phyloP scores from a whole-genome alignment of 2,888 invertebrate species.

The Psylliodes chrysocephalus region DNA sequence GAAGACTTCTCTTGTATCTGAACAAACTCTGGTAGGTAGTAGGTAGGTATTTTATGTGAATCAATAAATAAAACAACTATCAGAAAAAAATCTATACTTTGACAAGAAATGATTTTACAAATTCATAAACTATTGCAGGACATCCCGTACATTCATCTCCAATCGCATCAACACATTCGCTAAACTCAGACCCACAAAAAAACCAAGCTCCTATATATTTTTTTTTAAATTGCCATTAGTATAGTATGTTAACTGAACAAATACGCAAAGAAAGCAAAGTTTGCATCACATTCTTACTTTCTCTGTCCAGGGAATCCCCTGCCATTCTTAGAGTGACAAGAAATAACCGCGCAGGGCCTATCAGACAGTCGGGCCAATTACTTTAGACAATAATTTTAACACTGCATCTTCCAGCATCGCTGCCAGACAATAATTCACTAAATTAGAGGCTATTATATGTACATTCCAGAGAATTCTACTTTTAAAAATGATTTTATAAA shows the following conservation, averaged over 20 bases:
- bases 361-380: constrained; percentile 25
- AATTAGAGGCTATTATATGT: too few relatives aligned
- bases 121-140: constrained; percentile 64
- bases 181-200: constrained; percentile 56
- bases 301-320: constrained; percentile 18
- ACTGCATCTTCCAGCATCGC: neutral
- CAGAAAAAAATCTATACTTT: constrained; percentile 67
- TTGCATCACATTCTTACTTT: constrained; percentile 37
- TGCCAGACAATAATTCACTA: neutral
- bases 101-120: constrained; percentile 69
- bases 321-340: constrained; percentile 26
- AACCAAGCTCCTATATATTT: constrained; percentile 65
- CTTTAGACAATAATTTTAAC: constrained; percentile 24
- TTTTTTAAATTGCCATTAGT: constrained; percentile 63
- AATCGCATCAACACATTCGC: constrained; percentile 24
- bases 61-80: constrained; percentile 36
- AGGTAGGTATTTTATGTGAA: too few relatives aligned
- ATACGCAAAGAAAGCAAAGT: constrained; percentile 58
- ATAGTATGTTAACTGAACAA: constrained; percentile 62
- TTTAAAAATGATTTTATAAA: too few relatives aligned
- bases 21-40: too few relatives aligned
- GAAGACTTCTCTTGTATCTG: too few relatives aligned
- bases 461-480: too few relatives aligned
- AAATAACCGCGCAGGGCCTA: constrained; percentile 26
- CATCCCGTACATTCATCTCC: constrained; percentile 31